These are phyloP conservation scores for Nibea albiflora DNA, from an alignment of 2,113 vertebrate species.

Conservation along the genomic window DNA sequence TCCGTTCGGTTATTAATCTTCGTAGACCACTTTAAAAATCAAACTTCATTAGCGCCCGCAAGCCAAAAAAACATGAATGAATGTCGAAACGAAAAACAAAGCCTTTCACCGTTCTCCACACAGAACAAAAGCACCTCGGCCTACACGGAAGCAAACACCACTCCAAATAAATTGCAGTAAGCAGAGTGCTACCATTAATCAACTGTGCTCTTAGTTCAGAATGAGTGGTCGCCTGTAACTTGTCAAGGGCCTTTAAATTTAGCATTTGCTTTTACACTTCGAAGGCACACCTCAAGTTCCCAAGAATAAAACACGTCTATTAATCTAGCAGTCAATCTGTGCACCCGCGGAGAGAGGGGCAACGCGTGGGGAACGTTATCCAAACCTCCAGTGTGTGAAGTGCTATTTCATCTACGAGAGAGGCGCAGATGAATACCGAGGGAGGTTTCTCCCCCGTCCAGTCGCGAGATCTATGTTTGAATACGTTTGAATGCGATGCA, in stretches of 20 bases:
- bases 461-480: slow-evolving; percentile 42
- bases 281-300: slow-evolving; percentile 52
- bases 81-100: slow-evolving; percentile 49
- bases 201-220: slow-evolving; percentile 42
- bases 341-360: slow-evolving; percentile 46
- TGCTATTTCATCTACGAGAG: slow-evolving; percentile 61
- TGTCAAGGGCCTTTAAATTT: slow-evolving; percentile 64
- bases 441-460: slow-evolving; percentile 30
- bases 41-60: slow-evolving; percentile 30
- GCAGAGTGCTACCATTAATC: slow-evolving; percentile 73
- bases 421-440: slow-evolving; percentile 57
- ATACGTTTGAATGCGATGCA: slow-evolving; percentile 67
- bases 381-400: slow-evolving; percentile 57
- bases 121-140: slow-evolving; percentile 48
- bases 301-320: slow-evolving; percentile 61
- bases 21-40: slow-evolving; percentile 39
- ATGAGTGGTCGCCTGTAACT: slow-evolving; percentile 43
- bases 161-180: slow-evolving; percentile 64
- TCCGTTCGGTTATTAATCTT: slow-evolving; percentile 6
- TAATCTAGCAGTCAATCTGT: slow-evolving; percentile 64
- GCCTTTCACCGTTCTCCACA: slow-evolving; percentile 48
- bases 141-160: slow-evolving; percentile 56
- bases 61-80: slow-evolving; percentile 32
- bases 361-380: slow-evolving; percentile 28
- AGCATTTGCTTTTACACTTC: slow-evolving; percentile 57